A percentile compares a stretch with the other conserved stretches of the same genome.
Conservation (phyloP, 2,113 vertebrate genomes). For the Rostratula benghalensis region DNA sequence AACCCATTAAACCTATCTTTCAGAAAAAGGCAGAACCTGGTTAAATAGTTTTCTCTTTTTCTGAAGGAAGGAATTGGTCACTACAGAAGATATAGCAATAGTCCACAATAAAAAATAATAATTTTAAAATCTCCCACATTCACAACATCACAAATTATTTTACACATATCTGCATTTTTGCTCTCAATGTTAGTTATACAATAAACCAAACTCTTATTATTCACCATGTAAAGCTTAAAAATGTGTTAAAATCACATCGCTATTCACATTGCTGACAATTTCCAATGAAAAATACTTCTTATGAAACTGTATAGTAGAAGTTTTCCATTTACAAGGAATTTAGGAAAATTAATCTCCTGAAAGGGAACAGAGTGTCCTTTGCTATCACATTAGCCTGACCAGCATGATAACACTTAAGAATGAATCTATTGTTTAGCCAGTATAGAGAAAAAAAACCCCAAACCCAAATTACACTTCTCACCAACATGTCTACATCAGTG, state of each 20-base stretch:
- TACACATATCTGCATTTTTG: not conserved
- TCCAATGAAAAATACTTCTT: not conserved
- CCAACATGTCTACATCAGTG: not conserved
- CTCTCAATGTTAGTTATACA: not conserved
- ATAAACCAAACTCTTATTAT: not conserved
- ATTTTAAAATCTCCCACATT: not conserved
- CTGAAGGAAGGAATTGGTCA: not conserved
- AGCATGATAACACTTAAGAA: not conserved
- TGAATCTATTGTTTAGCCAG: not conserved
- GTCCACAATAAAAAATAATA: not conserved
- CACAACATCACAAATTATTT: not conserved
- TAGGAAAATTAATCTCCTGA: not conserved
- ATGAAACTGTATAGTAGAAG: not conserved
- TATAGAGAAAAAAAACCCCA: not conserved
- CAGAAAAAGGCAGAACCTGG: not conserved
- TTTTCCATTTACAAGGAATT: not conserved
- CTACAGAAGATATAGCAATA: not conserved
- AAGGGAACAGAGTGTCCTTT: not conserved
- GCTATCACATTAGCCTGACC: not conserved
- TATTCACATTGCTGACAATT: not conserved
- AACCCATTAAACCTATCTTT: not conserved
- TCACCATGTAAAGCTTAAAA: not conserved
- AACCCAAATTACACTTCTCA: not conserved
- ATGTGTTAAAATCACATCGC: not conserved
- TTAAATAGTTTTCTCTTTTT: slow-evolving; percentile 26